phyloP scores from a whole-genome alignment of 2,888 invertebrate genomes.

The Limnephilus rhombicus region DNA sequence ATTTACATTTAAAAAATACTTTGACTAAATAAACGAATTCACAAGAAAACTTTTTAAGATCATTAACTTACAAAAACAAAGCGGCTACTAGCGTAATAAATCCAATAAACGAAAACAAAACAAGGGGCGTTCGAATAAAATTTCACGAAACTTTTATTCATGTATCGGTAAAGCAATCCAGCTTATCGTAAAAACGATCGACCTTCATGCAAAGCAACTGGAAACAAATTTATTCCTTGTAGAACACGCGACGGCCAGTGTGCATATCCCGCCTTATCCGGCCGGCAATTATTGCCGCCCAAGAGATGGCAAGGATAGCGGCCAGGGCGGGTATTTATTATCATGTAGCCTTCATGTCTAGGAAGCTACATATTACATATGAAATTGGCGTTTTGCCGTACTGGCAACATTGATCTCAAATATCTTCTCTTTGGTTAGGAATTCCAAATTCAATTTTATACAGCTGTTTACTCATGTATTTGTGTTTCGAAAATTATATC shows the following conservation, averaged over 20 bases:
- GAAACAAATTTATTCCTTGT: constrained; percentile 56
- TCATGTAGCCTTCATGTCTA: background rate
- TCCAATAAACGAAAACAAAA: constrained; percentile 3
- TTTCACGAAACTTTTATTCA: constrained; percentile 14
- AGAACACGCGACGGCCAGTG: constrained; percentile 40
- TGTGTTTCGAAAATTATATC: too few species aligned
- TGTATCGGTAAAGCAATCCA: constrained; percentile 15
- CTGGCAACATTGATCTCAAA: too few species aligned
- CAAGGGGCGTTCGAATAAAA: background rate
- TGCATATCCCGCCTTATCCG: constrained; percentile 24
- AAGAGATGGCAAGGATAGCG: background rate
- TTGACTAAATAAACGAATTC: background rate
- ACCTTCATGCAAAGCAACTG: constrained; percentile 27
- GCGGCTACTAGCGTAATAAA: background rate
- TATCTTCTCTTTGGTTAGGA: too few species aligned
- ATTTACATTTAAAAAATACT: too few species aligned
- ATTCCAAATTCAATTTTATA: too few species aligned
- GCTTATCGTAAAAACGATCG: constrained; percentile 28
- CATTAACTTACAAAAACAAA: constrained; percentile 6
- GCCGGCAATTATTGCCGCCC: constrained; percentile 5
- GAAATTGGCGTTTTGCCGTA: too few species aligned
- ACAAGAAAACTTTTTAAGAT: background rate
- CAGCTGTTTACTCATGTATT: too few species aligned
- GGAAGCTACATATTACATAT: background rate
- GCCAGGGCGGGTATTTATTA: background rate